Base-by-base conservation (phyloP, 2,888 invertebrate species). In the Furcula furcula region DNA sequence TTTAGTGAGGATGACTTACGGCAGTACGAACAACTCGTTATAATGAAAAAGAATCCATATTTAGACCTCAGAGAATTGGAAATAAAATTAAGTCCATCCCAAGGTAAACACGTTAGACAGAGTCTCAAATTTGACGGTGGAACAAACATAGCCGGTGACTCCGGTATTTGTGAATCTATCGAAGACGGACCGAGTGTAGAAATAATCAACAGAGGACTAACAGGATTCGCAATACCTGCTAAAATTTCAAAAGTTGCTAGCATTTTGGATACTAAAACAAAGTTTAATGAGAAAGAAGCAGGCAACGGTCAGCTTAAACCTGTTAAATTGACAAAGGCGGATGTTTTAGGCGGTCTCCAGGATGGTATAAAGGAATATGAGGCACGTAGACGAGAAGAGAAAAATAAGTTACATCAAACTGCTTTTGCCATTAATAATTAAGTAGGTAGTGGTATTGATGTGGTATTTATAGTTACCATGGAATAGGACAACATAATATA, bases 1-100 rank as follows among this genome's bases (percentile, higher is more conserved):
- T 40, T 76, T 5, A 76, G 46, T 20, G 76, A 76, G n/a, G 65
- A 74, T 31, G 77, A 81, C 32, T 44, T 83, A 0, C 69, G 73
- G 2, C 73, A 81, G 27, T 88, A 77, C 33, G 86, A 85, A 36
- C 76, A 80, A 47, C 46, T 85, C 15, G 86, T 88, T 6, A 79
- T 87, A 7, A 81, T 78, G 79, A 88, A 88, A 42, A 88, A 88
- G 45, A 78, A 86, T 55, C 87, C 87, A 0, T 88, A 77, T 48
- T 52, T 88, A 19, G 87, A 88, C 41, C 40, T 82, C 1, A 80
- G 81, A 23, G 81, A 85, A 30, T 55, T 84, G 7, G 79, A 84
- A 34, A 50, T 66, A 28, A 79, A 76, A 48, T 77, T 65, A 33
- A 71, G 72, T 29, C 73, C 76, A 1, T 31, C 59, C 1, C 49